A percentile compares a stretch with the other conserved stretches of the same genome.
Evolutionary conservation across 2,888 invertebrate species (phyloP).

Genomic region (Keiferia lycopersicella): DNA sequence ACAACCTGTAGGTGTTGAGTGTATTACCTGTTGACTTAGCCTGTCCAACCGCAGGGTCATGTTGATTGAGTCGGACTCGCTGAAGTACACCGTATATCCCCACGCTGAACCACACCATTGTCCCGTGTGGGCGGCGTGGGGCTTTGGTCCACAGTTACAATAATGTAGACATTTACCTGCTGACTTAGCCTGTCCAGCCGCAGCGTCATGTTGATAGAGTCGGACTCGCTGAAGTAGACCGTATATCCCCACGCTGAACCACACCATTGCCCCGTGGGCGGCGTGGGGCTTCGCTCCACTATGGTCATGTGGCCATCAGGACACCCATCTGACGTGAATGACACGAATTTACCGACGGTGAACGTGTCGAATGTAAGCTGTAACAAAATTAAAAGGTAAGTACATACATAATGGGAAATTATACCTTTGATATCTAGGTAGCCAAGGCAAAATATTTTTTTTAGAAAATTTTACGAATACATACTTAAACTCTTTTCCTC

Average conservation of each 20-base stretch:
- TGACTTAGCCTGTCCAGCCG: constrained; percentile 86
- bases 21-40: no score
- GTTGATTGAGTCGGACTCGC: constrained; percentile 82
- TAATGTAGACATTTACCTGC: constrained; percentile 78
- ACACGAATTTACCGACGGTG: constrained; percentile 90
- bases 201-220: constrained; percentile 88
- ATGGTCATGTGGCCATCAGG: constrained; percentile 92
- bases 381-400: constrained; percentile 47
- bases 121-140: constrained; percentile 86
- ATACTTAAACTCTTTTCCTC: no score
- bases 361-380: constrained; percentile 93
- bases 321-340: constrained; percentile 89
- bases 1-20: no score
- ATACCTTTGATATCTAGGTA: no score
- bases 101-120: constrained; percentile 93
- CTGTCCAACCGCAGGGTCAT: background rate
- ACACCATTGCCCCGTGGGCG: constrained; percentile 90
- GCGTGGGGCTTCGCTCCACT: constrained; percentile 85
- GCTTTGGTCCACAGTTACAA: constrained; percentile 80
- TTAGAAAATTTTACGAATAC: no score
- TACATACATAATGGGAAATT: no score
- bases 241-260: constrained; percentile 92
- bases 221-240: constrained; percentile 91
- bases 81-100: constrained; percentile 93
- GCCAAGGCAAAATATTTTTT: no score